Conservation (phyloP, 2,797 vertebrate species). For the Picus viridis region DNA sequence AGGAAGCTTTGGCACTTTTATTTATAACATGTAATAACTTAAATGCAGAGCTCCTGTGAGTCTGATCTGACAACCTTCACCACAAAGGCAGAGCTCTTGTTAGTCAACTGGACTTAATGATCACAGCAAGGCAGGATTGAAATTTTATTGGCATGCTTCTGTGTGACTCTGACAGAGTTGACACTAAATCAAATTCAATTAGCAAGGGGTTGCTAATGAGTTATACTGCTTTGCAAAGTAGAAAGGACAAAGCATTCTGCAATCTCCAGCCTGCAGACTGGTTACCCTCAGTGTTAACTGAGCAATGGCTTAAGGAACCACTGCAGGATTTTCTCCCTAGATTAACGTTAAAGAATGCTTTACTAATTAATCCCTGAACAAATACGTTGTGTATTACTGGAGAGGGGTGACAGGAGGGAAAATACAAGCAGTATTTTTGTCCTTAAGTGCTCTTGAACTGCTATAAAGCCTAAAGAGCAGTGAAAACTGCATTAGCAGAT, state of each 20-base stretch:
- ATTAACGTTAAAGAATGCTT: conserved; percentile 69
- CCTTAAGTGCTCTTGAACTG: conserved; percentile 72
- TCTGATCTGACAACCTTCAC: conserved; percentile 64
- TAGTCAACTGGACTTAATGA: conserved; percentile 75
- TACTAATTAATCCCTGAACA: conserved; percentile 73
- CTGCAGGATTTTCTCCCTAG: conserved; percentile 66
- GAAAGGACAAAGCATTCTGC: conserved; percentile 71
- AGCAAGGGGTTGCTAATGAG: conserved; percentile 78
- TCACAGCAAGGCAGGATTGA: conserved; percentile 62
- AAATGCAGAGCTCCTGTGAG: conserved; percentile 42
- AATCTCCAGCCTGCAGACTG: conserved; percentile 47
- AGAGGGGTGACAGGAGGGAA: conserved; percentile 17
- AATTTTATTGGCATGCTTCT: conserved; percentile 73
- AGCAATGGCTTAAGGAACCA: conserved; percentile 50
- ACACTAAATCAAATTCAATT: conserved; percentile 85
- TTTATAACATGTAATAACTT: not conserved
- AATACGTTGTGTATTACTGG: conserved; percentile 43
- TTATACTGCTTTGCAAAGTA: conserved; percentile 68
- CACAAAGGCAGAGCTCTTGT: conserved; percentile 69
- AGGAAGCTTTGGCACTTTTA: conserved; percentile 16
- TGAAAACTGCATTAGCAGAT: conserved; percentile 2
- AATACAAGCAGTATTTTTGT: conserved; percentile 62
- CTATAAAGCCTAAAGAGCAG: not conserved
- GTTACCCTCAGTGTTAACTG: conserved; percentile 52
- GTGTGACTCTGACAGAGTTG: conserved; percentile 73